These are phyloP conservation scores for Cydia splendana DNA, from an alignment of 1,140 invertebrate species.

Conservation along the genomic window DNA sequence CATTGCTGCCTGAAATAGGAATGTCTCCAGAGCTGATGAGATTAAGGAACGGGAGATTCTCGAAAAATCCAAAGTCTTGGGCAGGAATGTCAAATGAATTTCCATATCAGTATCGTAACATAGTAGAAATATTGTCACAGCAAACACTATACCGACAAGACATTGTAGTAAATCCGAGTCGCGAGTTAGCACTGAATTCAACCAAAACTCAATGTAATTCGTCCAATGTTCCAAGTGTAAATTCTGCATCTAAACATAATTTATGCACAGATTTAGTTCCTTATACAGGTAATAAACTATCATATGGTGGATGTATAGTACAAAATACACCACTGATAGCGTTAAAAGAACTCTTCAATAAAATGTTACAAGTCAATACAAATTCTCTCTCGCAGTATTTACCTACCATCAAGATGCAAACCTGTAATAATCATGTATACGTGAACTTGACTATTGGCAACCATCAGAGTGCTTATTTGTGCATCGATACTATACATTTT, in stretches of 20 bases:
- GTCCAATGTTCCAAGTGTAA: not conserved
- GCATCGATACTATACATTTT: not conserved
- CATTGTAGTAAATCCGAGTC: not conserved
- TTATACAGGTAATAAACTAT: not conserved
- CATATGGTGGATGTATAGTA: not conserved
- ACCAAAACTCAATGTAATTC: not conserved
- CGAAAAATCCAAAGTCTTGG: not conserved
- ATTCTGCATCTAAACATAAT: not conserved
- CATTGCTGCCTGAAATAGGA: not conserved
- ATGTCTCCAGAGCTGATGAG: not conserved
- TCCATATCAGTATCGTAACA: not conserved
- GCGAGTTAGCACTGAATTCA: not conserved
- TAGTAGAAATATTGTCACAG: not conserved
- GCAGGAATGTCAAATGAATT: not conserved
- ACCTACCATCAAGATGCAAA: not conserved
- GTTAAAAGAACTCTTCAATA: not conserved
- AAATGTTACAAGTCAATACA: not conserved
- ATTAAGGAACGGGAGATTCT: not conserved
- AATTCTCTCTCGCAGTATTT: not conserved
- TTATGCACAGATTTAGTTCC: constrained; percentile 13
- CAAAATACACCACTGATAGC: not conserved
- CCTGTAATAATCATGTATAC: not conserved
- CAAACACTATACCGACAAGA: not conserved
- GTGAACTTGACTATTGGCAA: not conserved
- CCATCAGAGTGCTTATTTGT: not conserved